These are phyloP conservation scores for Brachylomia viminalis DNA, from an alignment of 2,888 invertebrate species.

Conservation along the genomic window DNA sequence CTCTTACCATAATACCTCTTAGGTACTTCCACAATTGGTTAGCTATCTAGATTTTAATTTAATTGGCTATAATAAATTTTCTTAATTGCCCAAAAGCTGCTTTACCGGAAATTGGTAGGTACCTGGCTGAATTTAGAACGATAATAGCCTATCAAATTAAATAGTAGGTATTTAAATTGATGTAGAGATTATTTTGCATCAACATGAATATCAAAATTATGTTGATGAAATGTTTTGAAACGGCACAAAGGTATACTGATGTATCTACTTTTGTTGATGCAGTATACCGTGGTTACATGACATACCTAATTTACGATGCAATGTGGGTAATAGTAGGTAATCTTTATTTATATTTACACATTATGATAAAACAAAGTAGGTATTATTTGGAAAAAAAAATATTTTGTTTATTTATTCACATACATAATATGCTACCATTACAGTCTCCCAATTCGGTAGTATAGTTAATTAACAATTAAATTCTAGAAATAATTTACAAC, in stretches of 20 bases:
- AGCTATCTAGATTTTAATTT: conserved; percentile 57
- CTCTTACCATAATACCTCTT: conserved; percentile 34
- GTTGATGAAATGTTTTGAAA: background rate
- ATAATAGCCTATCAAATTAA: conserved; percentile 15
- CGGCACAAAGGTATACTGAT: background rate
- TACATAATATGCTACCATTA: no score
- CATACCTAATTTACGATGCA: background rate
- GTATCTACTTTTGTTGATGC: background rate
- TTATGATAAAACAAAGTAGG: background rate
- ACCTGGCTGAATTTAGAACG: conserved; percentile 34
- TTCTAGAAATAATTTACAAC: no score
- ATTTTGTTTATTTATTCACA: no score
- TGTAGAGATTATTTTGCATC: background rate
- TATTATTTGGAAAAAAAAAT: background rate
- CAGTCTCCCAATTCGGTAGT: no score
- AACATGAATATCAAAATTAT: background rate
- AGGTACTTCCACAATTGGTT: conserved; percentile 52
- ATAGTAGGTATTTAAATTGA: conserved; percentile 16
- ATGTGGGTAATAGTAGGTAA: background rate
- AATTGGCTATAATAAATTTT: conserved; percentile 57
- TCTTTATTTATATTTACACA: background rate
- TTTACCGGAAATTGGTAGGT: conserved; percentile 49
- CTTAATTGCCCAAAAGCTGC: conserved; percentile 53
- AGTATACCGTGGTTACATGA: background rate
- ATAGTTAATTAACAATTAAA: no score